A percentile compares a stretch with the other conserved stretches of the same genome.
These are phyloP conservation scores for Cygnus atratus DNA, from an alignment of 2,113 vertebrate genomes.

Conservation along the genomic window DNA sequence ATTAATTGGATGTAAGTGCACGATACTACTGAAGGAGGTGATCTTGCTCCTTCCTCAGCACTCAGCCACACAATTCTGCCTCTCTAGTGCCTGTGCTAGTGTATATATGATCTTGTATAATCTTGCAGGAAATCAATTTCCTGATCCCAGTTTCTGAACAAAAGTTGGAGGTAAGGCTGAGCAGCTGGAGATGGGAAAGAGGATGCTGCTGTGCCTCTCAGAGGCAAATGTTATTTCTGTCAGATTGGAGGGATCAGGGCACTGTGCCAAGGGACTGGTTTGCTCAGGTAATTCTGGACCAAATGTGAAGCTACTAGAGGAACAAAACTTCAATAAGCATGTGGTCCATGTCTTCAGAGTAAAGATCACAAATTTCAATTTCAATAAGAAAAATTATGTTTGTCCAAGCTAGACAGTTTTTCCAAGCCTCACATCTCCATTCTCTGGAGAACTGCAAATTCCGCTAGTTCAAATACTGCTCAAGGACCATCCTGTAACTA, in stretches of 20 bases:
- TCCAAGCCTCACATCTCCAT: background rate
- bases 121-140: background rate
- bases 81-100: background rate
- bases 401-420: background rate
- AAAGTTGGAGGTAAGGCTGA: background rate
- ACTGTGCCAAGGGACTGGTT: background rate
- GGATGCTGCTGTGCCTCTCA: background rate
- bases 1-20: background rate
- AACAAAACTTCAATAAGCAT: background rate
- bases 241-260: background rate
- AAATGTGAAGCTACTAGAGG: background rate
- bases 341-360: background rate
- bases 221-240: fast-evolving
- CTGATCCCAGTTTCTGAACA: background rate
- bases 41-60: background rate
- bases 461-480: background rate
- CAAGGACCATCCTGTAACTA: background rate
- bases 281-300: background rate
- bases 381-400: background rate
- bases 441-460: background rate
- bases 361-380: background rate
- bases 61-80: background rate
- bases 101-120: too few species aligned
- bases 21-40: background rate
- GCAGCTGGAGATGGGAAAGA: background rate